Evolutionary conservation across 2,113 vertebrate genomes (phyloP), one percentile per base, ranked within the genome.

Genomic region (Xenopus borealis): DNA sequence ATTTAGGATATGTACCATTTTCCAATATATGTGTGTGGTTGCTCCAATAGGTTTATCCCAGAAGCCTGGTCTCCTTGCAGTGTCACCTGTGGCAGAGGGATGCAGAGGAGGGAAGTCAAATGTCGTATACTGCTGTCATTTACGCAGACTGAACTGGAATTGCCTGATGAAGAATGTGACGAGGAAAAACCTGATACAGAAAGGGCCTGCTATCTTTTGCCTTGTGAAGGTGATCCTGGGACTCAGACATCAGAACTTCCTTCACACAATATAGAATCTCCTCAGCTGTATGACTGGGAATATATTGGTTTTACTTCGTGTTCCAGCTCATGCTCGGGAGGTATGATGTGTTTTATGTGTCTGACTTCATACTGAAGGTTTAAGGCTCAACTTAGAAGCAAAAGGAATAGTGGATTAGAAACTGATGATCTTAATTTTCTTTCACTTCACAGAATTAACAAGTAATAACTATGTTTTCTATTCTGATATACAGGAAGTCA

Each of bases 31-130:
- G 8, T 40, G 33, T 40, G 33, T 13, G 11, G 14, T 50, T 50
- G 47, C 14, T 1, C 77, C 13, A 78, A 20, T 81, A 97, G 95
- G 83, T 97, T 95, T 9, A 81, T 97, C 18, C 91, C 94, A 0
- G 94, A 92, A 9, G 89, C 93, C 16, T 98, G 96, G 96, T 93
- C 93, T 0, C 79, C 93, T 0, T 98, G 96, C 88, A 98, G 95
- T 72, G 63, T 84, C 79, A 91, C 93, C 0, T 98, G 96, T 46
- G 95, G 95, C 10, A 85, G 33, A 0, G 96, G 95, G 1, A 0
- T 82, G 3, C 95, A 96, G 82, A 87, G 85, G 5, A 90, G 96
- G 0, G 85, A 85, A 0, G 87, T 98, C 58, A 93, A 87, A 81
- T 98, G 96, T 79, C 88, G 81, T 6, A 92, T 96, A 30, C 89